Percentiles rank a stretch among this genome's conserved stretches.
Conservation (phyloP, 2,113 vertebrate species). For the Otis tarda region DNA sequence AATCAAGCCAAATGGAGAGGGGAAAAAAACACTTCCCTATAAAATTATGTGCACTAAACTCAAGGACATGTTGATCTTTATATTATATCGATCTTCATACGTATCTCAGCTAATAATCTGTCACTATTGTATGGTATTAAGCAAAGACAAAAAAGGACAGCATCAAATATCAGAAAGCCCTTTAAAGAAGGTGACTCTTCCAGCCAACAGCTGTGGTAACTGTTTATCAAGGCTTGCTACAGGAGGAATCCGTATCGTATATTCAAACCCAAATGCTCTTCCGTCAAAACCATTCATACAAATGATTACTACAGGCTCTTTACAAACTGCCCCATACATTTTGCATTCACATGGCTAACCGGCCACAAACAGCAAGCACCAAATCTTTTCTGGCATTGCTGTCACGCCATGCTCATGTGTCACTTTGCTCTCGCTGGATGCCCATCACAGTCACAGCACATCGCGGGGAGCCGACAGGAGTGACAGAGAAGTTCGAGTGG, state of each 20-base stretch:
- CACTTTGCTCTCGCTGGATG: not conserved
- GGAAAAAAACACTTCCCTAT: slow-evolving; percentile 65
- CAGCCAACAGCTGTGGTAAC: not conserved
- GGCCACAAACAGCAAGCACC: not conserved
- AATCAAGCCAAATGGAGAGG: slow-evolving; percentile 74
- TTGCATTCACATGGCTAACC: not conserved
- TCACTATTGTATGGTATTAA: not conserved
- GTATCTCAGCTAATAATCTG: slow-evolving; percentile 21
- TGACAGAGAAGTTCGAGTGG: not conserved
- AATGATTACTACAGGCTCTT: slow-evolving; percentile 12
- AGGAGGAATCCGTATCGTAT: not conserved
- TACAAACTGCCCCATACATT: slow-evolving; percentile 21
- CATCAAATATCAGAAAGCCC: not conserved
- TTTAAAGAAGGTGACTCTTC: slow-evolving; percentile 10
- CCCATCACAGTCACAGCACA: slow-evolving; percentile 42
- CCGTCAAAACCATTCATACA: not conserved
- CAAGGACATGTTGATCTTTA: slow-evolving; percentile 62
- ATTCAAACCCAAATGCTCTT: not conserved
- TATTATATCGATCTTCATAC: not conserved
- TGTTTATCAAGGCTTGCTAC: not conserved
- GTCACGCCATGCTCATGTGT: not conserved
- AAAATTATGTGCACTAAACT: slow-evolving; percentile 56
- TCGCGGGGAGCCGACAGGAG: not conserved
- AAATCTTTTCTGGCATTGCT: slow-evolving; percentile 38
- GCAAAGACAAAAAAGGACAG: slow-evolving; percentile 6